These are phyloP conservation scores for Corella eumyota DNA, from an alignment of 23 tunicate genomes.

Conservation along the genomic window DNA sequence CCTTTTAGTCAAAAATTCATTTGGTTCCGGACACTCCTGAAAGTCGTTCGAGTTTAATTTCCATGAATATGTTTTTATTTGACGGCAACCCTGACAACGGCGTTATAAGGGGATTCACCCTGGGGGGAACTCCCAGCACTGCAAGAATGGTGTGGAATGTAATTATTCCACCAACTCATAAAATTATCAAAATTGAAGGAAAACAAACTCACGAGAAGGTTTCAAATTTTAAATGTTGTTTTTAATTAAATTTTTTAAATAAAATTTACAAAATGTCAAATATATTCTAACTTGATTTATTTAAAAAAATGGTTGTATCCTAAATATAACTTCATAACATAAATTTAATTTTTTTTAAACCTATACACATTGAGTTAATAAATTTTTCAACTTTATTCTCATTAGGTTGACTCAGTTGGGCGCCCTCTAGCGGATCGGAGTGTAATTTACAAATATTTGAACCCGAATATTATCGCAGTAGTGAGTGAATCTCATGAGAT, in stretches of 20 bases:
- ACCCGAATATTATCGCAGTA: slow-evolving; percentile 74
- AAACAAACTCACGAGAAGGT: slow-evolving; percentile 60
- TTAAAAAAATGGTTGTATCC: too few species aligned
- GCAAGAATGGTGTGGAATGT: slow-evolving; percentile 26
- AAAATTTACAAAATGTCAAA: too few species aligned
- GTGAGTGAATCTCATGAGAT: slow-evolving; percentile 51
- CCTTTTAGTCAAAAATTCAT: slow-evolving; percentile 26
- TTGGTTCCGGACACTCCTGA: slow-evolving; percentile 46
- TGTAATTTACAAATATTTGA: slow-evolving; percentile 82
- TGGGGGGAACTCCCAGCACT: background rate
- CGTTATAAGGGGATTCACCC: slow-evolving; percentile 14
- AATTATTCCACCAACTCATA: slow-evolving; percentile 33
- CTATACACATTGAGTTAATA: too few species aligned
- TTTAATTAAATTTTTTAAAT: too few species aligned
- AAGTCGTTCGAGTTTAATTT: slow-evolving; percentile 1
- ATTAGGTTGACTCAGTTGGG: slow-evolving; percentile 68
- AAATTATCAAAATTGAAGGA: slow-evolving; percentile 34
- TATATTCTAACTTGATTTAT: too few species aligned
- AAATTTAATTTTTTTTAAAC: too few species aligned
- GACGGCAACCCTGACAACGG: slow-evolving; percentile 30
- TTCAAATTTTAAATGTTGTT: too few species aligned
- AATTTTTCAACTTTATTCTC: too few species aligned
- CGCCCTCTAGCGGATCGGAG: slow-evolving; percentile 90
- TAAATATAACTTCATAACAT: too few species aligned
- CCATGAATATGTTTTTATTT: slow-evolving; percentile 22